phyloP scores from a whole-genome alignment of 2,797 vertebrate genomes.

The Ciconia nigra region DNA sequence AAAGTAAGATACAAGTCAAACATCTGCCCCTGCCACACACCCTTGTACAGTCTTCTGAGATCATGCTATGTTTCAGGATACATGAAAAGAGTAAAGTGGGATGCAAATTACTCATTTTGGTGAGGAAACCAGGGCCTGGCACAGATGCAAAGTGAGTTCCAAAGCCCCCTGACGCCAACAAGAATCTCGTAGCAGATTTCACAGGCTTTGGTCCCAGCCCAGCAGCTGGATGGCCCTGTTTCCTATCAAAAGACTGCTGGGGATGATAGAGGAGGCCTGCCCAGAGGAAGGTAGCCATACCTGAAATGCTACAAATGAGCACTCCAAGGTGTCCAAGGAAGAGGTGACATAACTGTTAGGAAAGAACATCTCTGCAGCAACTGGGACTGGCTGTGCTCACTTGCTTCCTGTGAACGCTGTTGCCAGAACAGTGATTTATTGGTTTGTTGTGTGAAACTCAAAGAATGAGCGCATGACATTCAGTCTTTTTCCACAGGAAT shows the following conservation, averaged over 20 bases:
- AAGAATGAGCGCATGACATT: not conserved
- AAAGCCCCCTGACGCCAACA: fast-evolving
- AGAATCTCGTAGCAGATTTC: not conserved
- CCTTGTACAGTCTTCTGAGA: not conserved
- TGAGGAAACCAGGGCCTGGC: not conserved
- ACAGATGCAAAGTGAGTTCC: not conserved
- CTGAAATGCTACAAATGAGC: not conserved
- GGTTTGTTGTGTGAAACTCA: not conserved
- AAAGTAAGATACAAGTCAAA: not conserved
- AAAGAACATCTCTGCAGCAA: not conserved
- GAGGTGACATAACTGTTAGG: not conserved
- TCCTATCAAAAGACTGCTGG: not conserved
- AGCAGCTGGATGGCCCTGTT: not conserved
- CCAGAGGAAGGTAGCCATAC: not conserved
- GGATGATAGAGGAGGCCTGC: not conserved
- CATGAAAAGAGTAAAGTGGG: not conserved
- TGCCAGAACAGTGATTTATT: not conserved
- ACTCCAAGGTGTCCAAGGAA: not conserved
- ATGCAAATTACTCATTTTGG: not conserved
- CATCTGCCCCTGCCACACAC: not conserved
- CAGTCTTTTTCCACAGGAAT: not conserved
- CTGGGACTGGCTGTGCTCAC: not conserved
- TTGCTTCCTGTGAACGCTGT: not conserved
- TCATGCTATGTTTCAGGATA: not conserved
- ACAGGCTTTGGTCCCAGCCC: not conserved